These are phyloP conservation scores for Lepidostoma basale DNA, from an alignment of 1,140 invertebrate species.

Conservation along the genomic window DNA sequence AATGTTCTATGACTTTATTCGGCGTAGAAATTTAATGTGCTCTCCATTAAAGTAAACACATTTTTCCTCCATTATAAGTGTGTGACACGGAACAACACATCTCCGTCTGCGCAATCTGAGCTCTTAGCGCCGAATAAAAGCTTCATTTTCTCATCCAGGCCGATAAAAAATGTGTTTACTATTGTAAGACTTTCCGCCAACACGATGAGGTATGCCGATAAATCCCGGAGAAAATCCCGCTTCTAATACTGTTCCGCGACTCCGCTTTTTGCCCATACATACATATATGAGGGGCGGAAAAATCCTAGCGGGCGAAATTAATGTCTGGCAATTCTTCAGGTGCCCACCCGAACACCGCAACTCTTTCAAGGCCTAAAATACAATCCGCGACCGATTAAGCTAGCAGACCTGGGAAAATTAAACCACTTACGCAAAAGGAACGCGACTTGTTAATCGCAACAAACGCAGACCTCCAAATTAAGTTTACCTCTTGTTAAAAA, in stretches of 20 bases:
- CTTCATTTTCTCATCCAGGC: slow-evolving; percentile 34
- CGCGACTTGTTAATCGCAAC: not conserved
- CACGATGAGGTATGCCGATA: slow-evolving; percentile 43
- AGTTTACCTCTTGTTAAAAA: not conserved
- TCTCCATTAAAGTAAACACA: slow-evolving; percentile 18
- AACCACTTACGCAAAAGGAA: not conserved
- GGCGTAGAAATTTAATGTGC: too few relatives aligned
- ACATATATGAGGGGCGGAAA: slow-evolving; percentile 31
- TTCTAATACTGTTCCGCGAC: slow-evolving; percentile 22
- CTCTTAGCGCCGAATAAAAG: slow-evolving; percentile 40
- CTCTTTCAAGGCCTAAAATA: slow-evolving; percentile 13
- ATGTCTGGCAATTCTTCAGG: slow-evolving; percentile 41
- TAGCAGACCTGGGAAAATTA: not conserved
- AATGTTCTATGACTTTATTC: too few relatives aligned
- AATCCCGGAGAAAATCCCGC: slow-evolving; percentile 34
- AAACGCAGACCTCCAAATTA: not conserved
- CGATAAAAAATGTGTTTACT: slow-evolving; percentile 44
- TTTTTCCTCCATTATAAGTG: not conserved
- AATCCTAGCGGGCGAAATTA: slow-evolving; percentile 41
- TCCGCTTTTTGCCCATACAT: slow-evolving; percentile 12
- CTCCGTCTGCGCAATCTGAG: slow-evolving; percentile 25
- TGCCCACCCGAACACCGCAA: slow-evolving; percentile 24
- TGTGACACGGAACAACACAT: slow-evolving; percentile 19
- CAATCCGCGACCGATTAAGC: not conserved
- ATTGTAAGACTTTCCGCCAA: slow-evolving; percentile 41